Percentiles rank a stretch among this genome's conserved stretches.
Conservation (phyloP, 2,888 invertebrate genomes). For the Drosophila conformis region DNA sequence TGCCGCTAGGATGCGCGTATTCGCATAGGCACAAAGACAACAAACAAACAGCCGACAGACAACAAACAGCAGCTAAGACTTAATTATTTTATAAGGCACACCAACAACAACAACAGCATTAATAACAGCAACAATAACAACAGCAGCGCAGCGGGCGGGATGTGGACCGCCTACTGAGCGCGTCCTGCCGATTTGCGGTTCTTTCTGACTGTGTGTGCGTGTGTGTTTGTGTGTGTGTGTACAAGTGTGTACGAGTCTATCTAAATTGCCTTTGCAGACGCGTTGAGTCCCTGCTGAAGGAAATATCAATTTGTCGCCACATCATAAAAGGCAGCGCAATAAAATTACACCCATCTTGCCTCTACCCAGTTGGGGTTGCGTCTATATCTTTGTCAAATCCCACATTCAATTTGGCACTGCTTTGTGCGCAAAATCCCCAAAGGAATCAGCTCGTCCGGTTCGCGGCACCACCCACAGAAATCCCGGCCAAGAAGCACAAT, state of each 20-base stretch:
- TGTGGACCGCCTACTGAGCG: constrained; percentile 71
- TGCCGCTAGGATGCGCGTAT: constrained; percentile 71
- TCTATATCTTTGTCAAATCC: constrained; percentile 74
- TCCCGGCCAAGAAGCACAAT: constrained; percentile 56
- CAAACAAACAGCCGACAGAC: constrained; percentile 68
- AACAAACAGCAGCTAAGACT: constrained; percentile 70
- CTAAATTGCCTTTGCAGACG: constrained; percentile 74
- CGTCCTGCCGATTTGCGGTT: constrained; percentile 57
- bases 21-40: constrained; percentile 57
- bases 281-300: constrained; percentile 43
- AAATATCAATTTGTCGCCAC: constrained; percentile 82
- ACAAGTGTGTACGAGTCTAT: constrained; percentile 28
- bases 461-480: constrained; percentile 42
- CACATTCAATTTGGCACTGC: constrained; percentile 79
- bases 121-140: constrained; percentile 22
- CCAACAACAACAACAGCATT: constrained; percentile 16
- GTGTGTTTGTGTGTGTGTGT: constrained; percentile 1
- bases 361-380: constrained; percentile 24
- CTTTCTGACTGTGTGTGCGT: constrained; percentile 40
- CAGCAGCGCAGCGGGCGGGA: constrained; percentile 61
- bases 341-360: constrained; percentile 69
- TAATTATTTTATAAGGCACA: constrained; percentile 81
- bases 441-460: constrained; percentile 72
- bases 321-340: constrained; percentile 82
- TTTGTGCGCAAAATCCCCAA: constrained; percentile 82